phyloP scores from a whole-genome alignment of 2,797 vertebrate genomes.

The Margarornis squamiger region DNA sequence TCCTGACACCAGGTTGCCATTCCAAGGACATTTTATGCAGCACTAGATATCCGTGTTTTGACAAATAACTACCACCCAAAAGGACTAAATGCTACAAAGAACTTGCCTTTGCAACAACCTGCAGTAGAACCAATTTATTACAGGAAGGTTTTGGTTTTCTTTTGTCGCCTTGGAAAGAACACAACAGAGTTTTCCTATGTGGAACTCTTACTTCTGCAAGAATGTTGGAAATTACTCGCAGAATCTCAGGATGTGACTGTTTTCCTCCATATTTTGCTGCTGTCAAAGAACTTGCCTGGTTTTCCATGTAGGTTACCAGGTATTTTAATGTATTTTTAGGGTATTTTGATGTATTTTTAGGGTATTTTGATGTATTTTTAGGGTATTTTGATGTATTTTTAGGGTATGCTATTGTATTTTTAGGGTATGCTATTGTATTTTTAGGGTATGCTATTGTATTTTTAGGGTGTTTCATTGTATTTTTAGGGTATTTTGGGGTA shows the following conservation, averaged over 20 bases:
- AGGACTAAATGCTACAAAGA: not conserved
- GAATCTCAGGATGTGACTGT: not conserved
- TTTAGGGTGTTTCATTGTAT: no score
- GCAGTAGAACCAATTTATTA: not conserved
- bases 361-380: no score
- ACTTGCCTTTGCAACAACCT: not conserved
- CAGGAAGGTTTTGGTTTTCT: not conserved
- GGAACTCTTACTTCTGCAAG: accelerated
- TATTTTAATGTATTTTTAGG: no score
- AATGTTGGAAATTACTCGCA: not conserved
- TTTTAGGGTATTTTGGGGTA: no score
- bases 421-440: no score
- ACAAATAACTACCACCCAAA: not conserved
- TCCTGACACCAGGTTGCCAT: not conserved
- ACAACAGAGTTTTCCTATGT: not conserved
- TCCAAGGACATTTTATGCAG: not conserved
- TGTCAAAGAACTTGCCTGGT: not conserved
- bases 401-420: no score
- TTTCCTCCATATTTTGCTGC: not conserved
- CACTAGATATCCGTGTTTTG: not conserved
- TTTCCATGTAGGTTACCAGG: not conserved
- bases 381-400: no score
- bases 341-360: no score
- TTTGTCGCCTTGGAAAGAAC: not conserved
- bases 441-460: no score